Evolutionary conservation across 2,113 vertebrate species (phyloP).

Genomic region (Thunnus maccoyii): DNA sequence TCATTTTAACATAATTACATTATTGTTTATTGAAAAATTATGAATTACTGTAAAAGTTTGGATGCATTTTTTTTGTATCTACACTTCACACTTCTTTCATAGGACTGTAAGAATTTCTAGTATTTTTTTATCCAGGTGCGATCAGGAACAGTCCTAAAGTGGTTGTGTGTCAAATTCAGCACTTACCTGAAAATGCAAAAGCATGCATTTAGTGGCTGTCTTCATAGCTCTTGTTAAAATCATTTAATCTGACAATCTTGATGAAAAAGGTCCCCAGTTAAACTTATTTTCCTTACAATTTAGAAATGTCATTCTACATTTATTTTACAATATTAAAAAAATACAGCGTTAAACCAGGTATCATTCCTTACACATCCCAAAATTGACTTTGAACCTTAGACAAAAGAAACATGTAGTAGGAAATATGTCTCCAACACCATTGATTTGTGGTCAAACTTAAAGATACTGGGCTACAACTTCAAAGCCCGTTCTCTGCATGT

Average conservation of each 20-base stretch:
- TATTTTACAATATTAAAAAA: slow-evolving; percentile 49
- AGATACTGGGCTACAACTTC: neutral
- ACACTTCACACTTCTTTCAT: neutral
- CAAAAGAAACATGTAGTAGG: slow-evolving; percentile 26
- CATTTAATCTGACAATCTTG: neutral
- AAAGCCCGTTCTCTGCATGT: slow-evolving; percentile 1
- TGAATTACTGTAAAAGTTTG: neutral
- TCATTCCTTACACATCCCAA: slow-evolving; percentile 30
- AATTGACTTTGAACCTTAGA: neutral
- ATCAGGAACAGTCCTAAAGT: neutral
- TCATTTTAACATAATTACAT: too few species aligned
- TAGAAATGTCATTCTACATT: slow-evolving; percentile 43
- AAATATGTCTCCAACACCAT: slow-evolving; percentile 6
- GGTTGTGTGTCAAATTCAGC: neutral
- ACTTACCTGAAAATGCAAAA: slow-evolving; percentile 39
- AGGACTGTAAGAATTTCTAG: neutral
- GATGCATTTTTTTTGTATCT: too few species aligned
- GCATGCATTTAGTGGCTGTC: neutral
- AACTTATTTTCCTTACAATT: slow-evolving; percentile 20
- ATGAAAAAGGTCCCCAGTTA: neutral
- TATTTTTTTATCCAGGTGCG: neutral
- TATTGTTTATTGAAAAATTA: too few species aligned
- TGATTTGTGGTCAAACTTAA: too few species aligned
- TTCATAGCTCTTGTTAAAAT: neutral
- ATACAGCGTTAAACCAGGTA: slow-evolving; percentile 24